Base-by-base conservation (phyloP, 2,113 vertebrate genomes). In the Cyanoramphus novaezelandiae region DNA sequence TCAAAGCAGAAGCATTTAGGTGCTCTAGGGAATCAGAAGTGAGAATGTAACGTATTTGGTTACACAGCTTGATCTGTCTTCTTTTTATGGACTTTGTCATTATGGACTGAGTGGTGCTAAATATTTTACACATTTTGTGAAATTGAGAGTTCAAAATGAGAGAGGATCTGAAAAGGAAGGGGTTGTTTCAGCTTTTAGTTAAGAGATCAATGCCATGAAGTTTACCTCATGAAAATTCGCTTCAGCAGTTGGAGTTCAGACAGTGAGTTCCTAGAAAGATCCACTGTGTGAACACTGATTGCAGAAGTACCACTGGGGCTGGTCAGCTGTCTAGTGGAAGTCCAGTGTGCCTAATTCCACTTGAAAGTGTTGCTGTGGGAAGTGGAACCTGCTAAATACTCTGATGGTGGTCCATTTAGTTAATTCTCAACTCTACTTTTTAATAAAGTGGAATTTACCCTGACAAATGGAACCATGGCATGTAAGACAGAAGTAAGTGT, bases 1-100 rank as follows among this genome's bases (percentile, higher is more conserved):
- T 92, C 86, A 95, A 88, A 95, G 90, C 83, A 92, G 85, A 92
- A 88, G 67, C 71, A 90, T 86, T 86, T 95, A 78, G 82, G 52
- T 47, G 64, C 86, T 91, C 55, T 71, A 47, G 74, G 85, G 75
- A 94, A 87, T 92, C 83, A 71, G 57, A 88, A 93, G 53, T 65
- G 79, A 94, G 83, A 52, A 35, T 62, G 27, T 77, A 87, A 85
- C 41, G 4, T 80, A 80, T 35, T 91, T 88, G 69, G 20, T 86
- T 86, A 35, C 60, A 55, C 27, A 88, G 90, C 75, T 85, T 64
- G 79, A 67, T 93, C 85, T 77, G 31, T 72, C 89, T 90, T 83
- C 12, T 11, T 60, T 88, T 88, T 28, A 21, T 68, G 74, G 69
- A 65, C 76, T 86, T 67, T 10, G 35, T 71, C 76, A 28, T 84